Percentiles rank a stretch among this genome's conserved stretches.
Conservation (phyloP, 2,113 vertebrate genomes). For the Onychorhynchus coronatus region DNA sequence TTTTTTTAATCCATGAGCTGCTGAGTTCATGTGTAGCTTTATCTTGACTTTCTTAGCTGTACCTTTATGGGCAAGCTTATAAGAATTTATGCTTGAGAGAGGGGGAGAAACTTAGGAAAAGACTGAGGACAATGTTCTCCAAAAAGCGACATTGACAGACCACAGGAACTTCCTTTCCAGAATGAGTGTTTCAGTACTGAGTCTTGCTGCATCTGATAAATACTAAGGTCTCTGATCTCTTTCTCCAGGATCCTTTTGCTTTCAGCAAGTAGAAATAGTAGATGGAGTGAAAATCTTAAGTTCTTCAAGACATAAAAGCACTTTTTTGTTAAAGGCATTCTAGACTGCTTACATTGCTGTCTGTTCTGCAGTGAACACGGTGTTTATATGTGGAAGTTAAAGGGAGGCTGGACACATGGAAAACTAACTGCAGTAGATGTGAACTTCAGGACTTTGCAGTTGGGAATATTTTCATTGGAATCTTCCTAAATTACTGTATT, state of each 20-base stretch:
- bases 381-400: not conserved
- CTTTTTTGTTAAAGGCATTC: not conserved
- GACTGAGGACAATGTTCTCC: not conserved
- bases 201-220: not conserved
- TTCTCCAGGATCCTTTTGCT: not conserved
- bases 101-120: not conserved
- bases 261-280: not conserved
- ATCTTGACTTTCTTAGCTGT: not conserved
- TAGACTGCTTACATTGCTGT: not conserved
- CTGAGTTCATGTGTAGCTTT: not conserved
- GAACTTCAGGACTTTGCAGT: not conserved
- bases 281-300: not conserved
- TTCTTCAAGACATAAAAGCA: not conserved
- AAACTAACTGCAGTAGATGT: not conserved
- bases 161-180: not conserved
- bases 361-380: not conserved
- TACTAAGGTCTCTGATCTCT: not conserved
- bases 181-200: not conserved
- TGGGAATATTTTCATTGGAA: not conserved
- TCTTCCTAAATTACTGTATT: not conserved
- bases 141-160: not conserved
- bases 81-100: not conserved
- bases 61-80: not conserved
- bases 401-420: not conserved
- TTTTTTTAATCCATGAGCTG: not conserved